Evolutionary conservation across 1,140 invertebrate genomes (phyloP).

Genomic region (Nasonia giraulti): DNA sequence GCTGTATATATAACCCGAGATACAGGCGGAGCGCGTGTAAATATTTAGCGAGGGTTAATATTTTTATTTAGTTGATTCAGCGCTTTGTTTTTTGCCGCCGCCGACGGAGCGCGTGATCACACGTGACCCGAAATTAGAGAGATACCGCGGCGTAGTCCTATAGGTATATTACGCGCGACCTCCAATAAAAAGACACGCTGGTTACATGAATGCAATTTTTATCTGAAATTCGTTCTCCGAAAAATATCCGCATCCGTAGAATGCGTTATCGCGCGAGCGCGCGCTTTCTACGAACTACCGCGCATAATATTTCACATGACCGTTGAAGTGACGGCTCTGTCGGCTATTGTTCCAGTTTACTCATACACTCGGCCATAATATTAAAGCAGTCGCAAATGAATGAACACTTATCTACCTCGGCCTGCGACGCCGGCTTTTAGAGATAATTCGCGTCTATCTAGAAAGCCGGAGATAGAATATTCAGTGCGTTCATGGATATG

Average conservation of each 20-base stretch:
- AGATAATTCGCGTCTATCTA: slow-evolving; percentile 42
- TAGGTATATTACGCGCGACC: no score
- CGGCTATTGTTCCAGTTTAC: background rate
- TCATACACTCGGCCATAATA: background rate
- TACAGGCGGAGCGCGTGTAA: slow-evolving; percentile 5
- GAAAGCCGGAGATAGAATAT: background rate
- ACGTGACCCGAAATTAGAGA: slow-evolving; percentile 31
- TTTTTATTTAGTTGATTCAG: slow-evolving; percentile 37
- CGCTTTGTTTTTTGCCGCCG: background rate
- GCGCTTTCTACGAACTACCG: background rate
- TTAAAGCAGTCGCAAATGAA: background rate
- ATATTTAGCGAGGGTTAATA: slow-evolving; percentile 39
- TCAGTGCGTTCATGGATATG: background rate
- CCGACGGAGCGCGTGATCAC: background rate
- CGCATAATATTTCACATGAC: no score
- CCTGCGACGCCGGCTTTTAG: no score
- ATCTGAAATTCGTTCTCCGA: no score
- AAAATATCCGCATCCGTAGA: no score
- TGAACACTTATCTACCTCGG: slow-evolving; percentile 27
- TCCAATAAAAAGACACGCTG: no score
- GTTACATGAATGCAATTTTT: no score
- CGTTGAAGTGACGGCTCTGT: background rate
- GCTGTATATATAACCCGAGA: background rate
- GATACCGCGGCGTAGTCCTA: background rate
- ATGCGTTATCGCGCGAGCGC: no score